Evolutionary conservation across 2,113 vertebrate species (phyloP).

Genomic region (Nycticebus coucang): DNA sequence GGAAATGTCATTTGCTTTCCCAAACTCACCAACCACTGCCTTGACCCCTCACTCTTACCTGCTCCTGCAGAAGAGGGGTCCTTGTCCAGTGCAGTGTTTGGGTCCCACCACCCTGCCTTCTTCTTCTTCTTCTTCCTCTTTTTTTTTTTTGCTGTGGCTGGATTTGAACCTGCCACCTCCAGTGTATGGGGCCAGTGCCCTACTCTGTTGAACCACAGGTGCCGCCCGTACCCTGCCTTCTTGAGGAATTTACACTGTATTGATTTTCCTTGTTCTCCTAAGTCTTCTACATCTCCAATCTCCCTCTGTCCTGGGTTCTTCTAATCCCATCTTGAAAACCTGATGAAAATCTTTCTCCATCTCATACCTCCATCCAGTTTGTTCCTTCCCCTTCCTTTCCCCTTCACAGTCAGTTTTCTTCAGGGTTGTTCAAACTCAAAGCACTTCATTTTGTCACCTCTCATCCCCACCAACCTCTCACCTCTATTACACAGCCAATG

Average conservation of each 20-base stretch:
- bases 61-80: not conserved
- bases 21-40: not conserved
- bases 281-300: not conserved
- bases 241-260: not conserved
- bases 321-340: not conserved
- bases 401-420: not conserved
- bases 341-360: not conserved
- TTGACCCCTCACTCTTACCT: not conserved
- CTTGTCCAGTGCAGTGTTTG: not conserved
- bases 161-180: too few species aligned
- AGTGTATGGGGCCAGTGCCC: too few species aligned
- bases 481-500: not conserved
- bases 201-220: too few species aligned
- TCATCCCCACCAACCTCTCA: not conserved
- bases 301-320: not conserved
- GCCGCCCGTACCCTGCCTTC: too few species aligned
- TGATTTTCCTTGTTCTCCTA: not conserved
- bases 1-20: not conserved
- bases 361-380: not conserved
- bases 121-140: too few species aligned
- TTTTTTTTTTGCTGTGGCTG: too few species aligned
- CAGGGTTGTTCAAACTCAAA: not conserved
- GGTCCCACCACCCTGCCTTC: not conserved
- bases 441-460: not conserved
- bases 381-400: not conserved